Evolutionary conservation across 2,113 vertebrate species (phyloP), one percentile per base, ranked within the genome.

Genomic region (Takifugu bimaculatus): DNA sequence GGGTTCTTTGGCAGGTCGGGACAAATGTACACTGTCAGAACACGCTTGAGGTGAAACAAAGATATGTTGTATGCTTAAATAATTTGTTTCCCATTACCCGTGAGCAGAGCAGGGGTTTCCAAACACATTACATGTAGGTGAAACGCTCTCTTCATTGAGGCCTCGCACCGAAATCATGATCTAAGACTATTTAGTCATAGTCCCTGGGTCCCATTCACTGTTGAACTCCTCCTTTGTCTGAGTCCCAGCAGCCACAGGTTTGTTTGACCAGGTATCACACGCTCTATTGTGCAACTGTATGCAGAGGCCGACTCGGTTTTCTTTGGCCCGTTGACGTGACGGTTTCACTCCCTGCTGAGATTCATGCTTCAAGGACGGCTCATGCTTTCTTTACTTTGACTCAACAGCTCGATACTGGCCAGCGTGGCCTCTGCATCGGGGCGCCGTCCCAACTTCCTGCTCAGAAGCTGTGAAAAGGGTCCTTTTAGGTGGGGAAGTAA

Each of bases 401-500:
- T 78, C 53, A 84, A 70, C 47, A 48, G 82, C 83, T 78, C 78
- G 78, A 82, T 84, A 77, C 13, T 6, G 10, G 56, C 68, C 48
- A 20, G 58, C 54, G 67, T 49, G 35, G 35, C 11, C 7, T 10
- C 35, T 10, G 35, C 11, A 6, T 10, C 11, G 6, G 35, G 35
- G 11, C 35, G 2, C 11, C 65, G 73, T 57, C 81, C 74, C 70
- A 73, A 50, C 27, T 80, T 82, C 80, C 72, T 75, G 78, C 75
- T 88, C 68, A 57, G 64, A 51, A 90, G 90, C 83, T 90, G 88
- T 90, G 93, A 92, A 94, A 96, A 95, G 90, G 90, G 93, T 93
- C 88, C 87, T 71, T 89, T 85, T 85, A 86, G 74, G 78, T 85
- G 62, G 88, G 88, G 87, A 90, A 87, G 92, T 75, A 79, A 67